Conservation (phyloP, 2,113 vertebrate genomes). For the Periophthalmodon schlosseri region DNA sequence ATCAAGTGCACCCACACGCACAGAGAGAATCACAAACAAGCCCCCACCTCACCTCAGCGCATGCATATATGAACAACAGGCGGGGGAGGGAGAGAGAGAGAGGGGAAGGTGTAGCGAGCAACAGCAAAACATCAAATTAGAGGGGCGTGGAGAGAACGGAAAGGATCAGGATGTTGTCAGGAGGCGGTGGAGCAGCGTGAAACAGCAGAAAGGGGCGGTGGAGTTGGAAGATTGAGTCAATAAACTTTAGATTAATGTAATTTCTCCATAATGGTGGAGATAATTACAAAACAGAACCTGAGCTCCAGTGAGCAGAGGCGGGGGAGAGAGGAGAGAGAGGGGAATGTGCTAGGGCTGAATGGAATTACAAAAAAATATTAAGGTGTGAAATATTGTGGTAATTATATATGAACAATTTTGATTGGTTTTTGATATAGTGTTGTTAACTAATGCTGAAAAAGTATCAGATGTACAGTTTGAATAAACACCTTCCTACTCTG, state of each 20-base stretch:
- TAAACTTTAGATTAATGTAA: constrained; percentile 74
- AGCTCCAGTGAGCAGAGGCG: constrained; percentile 59
- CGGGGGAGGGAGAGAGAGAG: background rate
- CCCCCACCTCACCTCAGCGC: background rate
- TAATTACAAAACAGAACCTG: constrained; percentile 66
- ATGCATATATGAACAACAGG: constrained; percentile 21
- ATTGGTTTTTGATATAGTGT: background rate
- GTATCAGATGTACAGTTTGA: no score
- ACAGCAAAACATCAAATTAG: constrained; percentile 62
- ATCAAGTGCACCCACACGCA: constrained; percentile 26
- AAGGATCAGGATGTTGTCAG: constrained; percentile 40
- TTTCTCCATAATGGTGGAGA: constrained; percentile 61
- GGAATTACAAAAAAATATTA: background rate
- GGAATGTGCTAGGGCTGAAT: background rate
- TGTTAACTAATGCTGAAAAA: no score
- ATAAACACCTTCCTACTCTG: no score
- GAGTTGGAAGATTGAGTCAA: constrained; percentile 56
- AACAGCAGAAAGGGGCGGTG: constrained; percentile 31
- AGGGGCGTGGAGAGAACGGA: constrained; percentile 36
- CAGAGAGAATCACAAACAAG: constrained; percentile 18
- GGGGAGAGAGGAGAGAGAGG: constrained; percentile 14
- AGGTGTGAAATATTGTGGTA: background rate
- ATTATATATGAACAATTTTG: background rate
- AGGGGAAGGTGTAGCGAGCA: constrained; percentile 5
- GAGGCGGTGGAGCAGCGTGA: constrained; percentile 39